phyloP scores from a whole-genome alignment of 1,140 invertebrate species.

The Tigriopus japonicus region DNA sequence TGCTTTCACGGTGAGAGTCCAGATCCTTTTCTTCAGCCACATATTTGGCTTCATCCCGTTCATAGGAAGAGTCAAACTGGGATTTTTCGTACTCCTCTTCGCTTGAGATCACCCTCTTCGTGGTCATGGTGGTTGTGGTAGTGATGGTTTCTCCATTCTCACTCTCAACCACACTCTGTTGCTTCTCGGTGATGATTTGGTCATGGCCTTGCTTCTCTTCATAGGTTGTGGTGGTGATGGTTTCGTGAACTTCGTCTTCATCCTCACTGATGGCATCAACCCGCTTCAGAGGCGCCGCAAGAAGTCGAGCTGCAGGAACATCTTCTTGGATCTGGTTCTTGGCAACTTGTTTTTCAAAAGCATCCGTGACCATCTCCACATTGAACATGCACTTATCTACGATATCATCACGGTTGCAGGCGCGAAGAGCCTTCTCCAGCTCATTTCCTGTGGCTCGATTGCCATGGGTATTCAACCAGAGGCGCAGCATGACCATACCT shows the following conservation, averaged over 20 bases:
- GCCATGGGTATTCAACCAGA: conserved; percentile 52
- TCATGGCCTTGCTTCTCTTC: too few species aligned
- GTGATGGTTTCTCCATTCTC: too few species aligned
- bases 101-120: too few species aligned
- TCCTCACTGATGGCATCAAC: not conserved
- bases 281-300: not conserved
- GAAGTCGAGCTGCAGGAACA: not conserved
- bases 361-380: conserved; percentile 54
- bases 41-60: conserved; percentile 31
- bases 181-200: too few species aligned
- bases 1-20: not conserved
- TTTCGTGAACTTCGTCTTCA: too few species aligned
- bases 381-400: conserved; percentile 75
- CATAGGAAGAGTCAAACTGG: conserved; percentile 25
- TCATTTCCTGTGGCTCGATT: conserved; percentile 61
- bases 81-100: too few species aligned
- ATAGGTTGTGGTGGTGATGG: too few species aligned
- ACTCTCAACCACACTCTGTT: too few species aligned
- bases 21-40: conserved; percentile 24
- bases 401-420: conserved; percentile 77
- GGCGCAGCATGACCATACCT: conserved; percentile 74
- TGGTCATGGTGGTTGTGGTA: too few species aligned
- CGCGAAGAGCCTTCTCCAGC: conserved; percentile 65
- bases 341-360: conserved; percentile 47
- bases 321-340: not conserved